phyloP scores from a whole-genome alignment of 2,888 invertebrate species.

The Drosophila nigricruria region DNA sequence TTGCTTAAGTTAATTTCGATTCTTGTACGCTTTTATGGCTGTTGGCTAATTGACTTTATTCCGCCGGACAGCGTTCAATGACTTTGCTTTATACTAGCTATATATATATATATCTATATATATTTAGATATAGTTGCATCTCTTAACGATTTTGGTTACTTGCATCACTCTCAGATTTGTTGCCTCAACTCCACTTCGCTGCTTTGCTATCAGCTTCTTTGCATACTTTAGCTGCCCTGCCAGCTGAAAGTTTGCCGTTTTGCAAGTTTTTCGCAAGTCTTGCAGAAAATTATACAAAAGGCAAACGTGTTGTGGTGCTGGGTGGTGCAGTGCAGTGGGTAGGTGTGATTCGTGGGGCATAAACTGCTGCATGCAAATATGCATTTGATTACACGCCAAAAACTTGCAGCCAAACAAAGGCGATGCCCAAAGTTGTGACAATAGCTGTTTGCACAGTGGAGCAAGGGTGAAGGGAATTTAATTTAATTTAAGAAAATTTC shows the following conservation, averaged over 20 bases:
- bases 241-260: conserved; percentile 74
- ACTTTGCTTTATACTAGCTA: conserved; percentile 22
- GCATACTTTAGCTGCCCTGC: conserved; percentile 51
- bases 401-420: conserved; percentile 75
- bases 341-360: conserved; percentile 30
- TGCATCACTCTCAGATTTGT: conserved; percentile 45
- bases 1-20: conserved; percentile 74
- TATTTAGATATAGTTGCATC: conserved; percentile 25
- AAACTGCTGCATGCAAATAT: conserved; percentile 76
- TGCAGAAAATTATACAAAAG: conserved; percentile 80
- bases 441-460: conserved; percentile 43
- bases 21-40: conserved; percentile 70
- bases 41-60: conserved; percentile 74
- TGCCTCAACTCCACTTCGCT: not conserved
- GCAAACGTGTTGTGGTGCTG: conserved; percentile 39
- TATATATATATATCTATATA: not conserved
- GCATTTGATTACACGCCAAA: conserved; percentile 79
- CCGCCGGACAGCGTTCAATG: conserved; percentile 64
- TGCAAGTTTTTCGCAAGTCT: conserved; percentile 79
- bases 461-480: not conserved
- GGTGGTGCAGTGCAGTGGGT: not conserved
- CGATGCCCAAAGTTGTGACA: conserved; percentile 67
- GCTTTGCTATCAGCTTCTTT: conserved; percentile 31
- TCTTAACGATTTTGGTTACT: conserved; percentile 42
- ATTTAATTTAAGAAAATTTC: not conserved